These are phyloP conservation scores for human DNA, from an alignment of 2,113 vertebrate species.

Conservation along the genomic window DNA sequence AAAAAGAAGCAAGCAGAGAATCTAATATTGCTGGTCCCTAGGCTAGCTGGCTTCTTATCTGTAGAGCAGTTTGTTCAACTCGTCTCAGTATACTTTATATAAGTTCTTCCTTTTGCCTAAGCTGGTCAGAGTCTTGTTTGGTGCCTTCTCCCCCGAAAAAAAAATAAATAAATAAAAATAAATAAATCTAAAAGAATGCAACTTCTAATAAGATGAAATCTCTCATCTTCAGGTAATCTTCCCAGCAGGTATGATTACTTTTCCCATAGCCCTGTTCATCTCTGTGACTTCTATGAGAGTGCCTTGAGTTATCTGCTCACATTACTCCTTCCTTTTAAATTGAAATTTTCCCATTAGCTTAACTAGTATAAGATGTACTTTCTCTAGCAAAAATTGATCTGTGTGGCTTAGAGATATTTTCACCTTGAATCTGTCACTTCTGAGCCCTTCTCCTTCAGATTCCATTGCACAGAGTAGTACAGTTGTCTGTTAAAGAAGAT, in stretches of 20 bases:
- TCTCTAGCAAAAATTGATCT: neutral
- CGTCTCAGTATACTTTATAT: neutral
- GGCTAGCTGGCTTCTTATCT: neutral
- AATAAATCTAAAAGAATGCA: neutral
- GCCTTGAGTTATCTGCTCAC: neutral
- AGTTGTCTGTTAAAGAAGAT: neutral
- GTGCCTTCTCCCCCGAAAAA: neutral
- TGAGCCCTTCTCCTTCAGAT: neutral
- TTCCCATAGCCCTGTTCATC: neutral
- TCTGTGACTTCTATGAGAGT: neutral
- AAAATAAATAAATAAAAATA: neutral
- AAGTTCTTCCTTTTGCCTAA: neutral
- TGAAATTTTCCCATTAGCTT: constrained; percentile 5
- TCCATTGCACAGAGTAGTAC: neutral
- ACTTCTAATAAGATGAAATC: neutral
- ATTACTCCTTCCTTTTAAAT: constrained; percentile 12
- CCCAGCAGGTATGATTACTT: neutral
- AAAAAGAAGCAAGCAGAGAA: neutral
- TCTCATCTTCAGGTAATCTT: neutral
- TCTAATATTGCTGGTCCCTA: neutral
- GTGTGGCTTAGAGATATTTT: neutral
- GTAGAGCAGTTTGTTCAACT: neutral
- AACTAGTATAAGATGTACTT: neutral
- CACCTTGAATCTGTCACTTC: neutral
- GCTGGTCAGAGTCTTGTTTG: neutral